phyloP scores from a whole-genome alignment of 1,140 invertebrate genomes.

The Anoplophora glabripennis region DNA sequence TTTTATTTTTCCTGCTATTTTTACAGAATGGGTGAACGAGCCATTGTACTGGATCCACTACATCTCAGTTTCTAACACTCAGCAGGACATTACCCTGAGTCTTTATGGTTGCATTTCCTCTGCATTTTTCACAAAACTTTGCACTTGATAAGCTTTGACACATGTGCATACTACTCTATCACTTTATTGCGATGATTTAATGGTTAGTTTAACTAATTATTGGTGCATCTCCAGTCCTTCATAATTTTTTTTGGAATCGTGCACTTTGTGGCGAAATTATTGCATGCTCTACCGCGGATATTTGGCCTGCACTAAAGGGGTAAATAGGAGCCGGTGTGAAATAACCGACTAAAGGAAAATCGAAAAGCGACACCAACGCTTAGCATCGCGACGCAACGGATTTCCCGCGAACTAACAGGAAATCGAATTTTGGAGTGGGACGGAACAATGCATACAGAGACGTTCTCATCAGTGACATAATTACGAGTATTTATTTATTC shows the following conservation, averaged over 20 bases:
- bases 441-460: conserved; percentile 5
- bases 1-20: conserved; percentile 18
- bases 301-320: conserved; percentile 5
- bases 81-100: conserved; percentile 3
- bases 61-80: not conserved
- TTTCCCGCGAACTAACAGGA: conserved; percentile 15
- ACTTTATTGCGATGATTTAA: too few relatives aligned
- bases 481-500: not conserved
- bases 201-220: too few relatives aligned
- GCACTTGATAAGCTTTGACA: too few relatives aligned
- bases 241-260: too few relatives aligned
- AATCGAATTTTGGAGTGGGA: conserved; percentile 20
- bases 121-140: conserved; percentile 7
- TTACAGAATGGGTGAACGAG: conserved; percentile 6
- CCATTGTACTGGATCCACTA: not conserved
- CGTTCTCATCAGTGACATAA: not conserved
- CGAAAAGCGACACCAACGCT: conserved; percentile 9
- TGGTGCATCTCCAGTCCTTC: too few relatives aligned
- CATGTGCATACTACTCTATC: too few relatives aligned
- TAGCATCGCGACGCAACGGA: conserved; percentile 10
- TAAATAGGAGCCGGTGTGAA: conserved; percentile 14
- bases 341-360: conserved; percentile 18
- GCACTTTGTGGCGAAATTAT: too few relatives aligned
- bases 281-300: too few relatives aligned
- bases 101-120: conserved; percentile 8